phyloP scores from a whole-genome alignment of 1,140 invertebrate genomes.

The Ylistrum balloti region DNA sequence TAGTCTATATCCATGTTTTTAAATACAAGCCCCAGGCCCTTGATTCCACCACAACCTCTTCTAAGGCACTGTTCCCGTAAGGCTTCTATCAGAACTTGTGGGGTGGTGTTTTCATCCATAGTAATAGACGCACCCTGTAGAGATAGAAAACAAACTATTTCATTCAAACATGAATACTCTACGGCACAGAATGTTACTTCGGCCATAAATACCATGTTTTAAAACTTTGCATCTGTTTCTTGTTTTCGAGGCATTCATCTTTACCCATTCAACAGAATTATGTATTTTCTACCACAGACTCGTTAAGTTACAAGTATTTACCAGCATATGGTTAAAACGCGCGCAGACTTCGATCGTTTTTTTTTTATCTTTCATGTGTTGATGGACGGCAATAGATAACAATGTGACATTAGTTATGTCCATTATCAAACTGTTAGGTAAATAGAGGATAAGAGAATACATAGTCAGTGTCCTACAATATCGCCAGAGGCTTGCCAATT shows the following conservation, averaged over 20 bases:
- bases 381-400: no score
- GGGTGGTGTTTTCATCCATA: conserved; percentile 37
- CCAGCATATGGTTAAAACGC: neutral
- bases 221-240: neutral
- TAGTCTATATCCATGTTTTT: conserved; percentile 69
- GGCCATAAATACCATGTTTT: neutral
- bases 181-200: neutral
- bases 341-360: no score
- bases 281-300: neutral
- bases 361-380: no score
- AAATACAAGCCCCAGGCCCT: conserved; percentile 64
- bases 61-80: conserved; percentile 63
- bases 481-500: no score
- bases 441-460: no score
- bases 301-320: neutral
- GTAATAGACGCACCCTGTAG: neutral
- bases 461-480: no score
- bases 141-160: neutral
- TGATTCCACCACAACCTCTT: conserved; percentile 65
- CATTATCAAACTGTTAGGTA: no score
- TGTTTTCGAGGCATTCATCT: neutral
- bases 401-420: no score
- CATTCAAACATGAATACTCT: neutral
- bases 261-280: neutral
- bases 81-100: conserved; percentile 52